Base-by-base conservation (phyloP, 2,888 invertebrate species). In the Drosophila tripunctata region DNA sequence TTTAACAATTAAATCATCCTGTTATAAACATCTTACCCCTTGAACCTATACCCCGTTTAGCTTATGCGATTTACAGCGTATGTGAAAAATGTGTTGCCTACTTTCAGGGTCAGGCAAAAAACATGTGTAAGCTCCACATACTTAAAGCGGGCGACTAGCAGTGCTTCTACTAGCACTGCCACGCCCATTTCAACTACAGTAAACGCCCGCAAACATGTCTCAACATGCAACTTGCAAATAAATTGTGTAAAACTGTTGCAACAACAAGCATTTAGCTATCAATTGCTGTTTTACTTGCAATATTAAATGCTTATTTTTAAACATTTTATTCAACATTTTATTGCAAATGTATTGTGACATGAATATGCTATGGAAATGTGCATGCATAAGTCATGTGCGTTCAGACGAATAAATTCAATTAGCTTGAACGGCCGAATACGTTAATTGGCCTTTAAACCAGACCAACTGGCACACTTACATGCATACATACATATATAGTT, bases 361-460 rank as follows among this genome's bases (percentile, higher is more conserved):
- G 47, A 40, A 62, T 56, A 41, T 48, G n/a, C n/a, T n/a, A n/a
- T n/a, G n/a, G n/a, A 52, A 55, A 73, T 74, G 45, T 55, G 48
- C 55, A 67, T 56, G 61, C 38, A 54, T 50, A 51, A 47, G 57
- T 57, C 33, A 10, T 43, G 35, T 58, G 64, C 80, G 65, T 15
- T 75, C 72, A 69, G 66, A 80, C 69, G 75, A 36, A 64, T 40
- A 57, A 60, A 80, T 80, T 78, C 73, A 80, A 80, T 80, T 83
- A 80, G 47, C 50, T 62, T 67, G 68, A n/a, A 67, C 62, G 74
- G 51, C 64, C 57, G 65, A 58, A 45, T 68, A 63, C 65, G 75
- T 75, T 80, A 83, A 80, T 80, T 80, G 79, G 80, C 64, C n/a
- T n/a, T n/a, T n/a, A n/a, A n/a, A n/a, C n/a, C n/a, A n/a, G n/a